These are phyloP conservation scores for Atta colombica DNA, from an alignment of 1,140 invertebrate species.

Conservation along the genomic window DNA sequence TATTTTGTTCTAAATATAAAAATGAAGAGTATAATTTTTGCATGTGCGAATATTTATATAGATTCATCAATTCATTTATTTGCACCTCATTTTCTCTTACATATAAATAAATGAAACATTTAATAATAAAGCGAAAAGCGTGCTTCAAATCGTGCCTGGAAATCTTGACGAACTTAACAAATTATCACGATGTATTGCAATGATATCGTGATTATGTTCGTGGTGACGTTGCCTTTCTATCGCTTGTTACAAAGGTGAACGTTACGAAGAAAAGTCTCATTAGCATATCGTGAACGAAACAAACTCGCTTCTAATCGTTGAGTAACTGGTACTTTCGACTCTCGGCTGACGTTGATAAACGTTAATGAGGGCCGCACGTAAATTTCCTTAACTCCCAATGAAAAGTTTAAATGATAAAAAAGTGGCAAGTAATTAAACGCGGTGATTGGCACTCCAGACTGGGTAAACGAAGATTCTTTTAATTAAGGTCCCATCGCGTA, in stretches of 20 bases:
- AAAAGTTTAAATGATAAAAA: constrained; percentile 76
- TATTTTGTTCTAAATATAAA: background rate
- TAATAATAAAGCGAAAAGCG: constrained; percentile 6
- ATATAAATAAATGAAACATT: background rate
- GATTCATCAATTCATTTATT: background rate
- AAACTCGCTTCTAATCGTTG: constrained; percentile 65
- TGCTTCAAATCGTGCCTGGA: constrained; percentile 1
- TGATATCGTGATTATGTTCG: constrained; percentile 49
- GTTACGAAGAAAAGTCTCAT: constrained; percentile 26
- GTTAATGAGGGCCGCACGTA: constrained; percentile 68
- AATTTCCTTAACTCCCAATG: constrained; percentile 65
- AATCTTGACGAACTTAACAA: constrained; percentile 63
- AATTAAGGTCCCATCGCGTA: constrained; percentile 69
- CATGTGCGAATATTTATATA: background rate
- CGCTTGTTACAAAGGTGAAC: constrained; percentile 38
- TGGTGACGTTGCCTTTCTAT: constrained; percentile 10
- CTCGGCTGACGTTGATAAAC: constrained; percentile 67
- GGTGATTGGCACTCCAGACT: constrained; percentile 69
- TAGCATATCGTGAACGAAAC: constrained; percentile 62
- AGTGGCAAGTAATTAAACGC: constrained; percentile 73
- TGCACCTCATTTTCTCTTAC: background rate
- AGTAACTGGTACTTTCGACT: constrained; percentile 23
- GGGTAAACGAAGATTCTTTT: constrained; percentile 74
- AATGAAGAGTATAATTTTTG: background rate
- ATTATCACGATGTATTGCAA: constrained; percentile 59